Evolutionary conservation across 2,888 invertebrate species (phyloP), one percentile per base, ranked within the genome.

Genomic region (Pseudeuparius sepicola): DNA sequence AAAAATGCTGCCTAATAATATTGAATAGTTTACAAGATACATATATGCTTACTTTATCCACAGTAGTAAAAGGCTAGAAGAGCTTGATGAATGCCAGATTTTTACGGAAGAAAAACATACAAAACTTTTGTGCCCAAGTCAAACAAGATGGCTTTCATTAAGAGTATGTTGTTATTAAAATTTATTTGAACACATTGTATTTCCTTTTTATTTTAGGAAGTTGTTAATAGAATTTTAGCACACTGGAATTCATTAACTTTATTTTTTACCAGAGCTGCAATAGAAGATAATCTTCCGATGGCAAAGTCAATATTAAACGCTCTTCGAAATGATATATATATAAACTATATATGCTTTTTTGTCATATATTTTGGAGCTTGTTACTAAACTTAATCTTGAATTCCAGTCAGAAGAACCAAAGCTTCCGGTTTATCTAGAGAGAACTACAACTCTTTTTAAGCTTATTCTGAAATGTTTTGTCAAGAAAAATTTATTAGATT

Each of bases 111-210:
- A 40, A 13, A 31, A 45, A 31, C 40, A 39, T 3, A 40, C 44
- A 11, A 45, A 46, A 39, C 14, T 50, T 6, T 31, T 51, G n/a
- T 37, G 41, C 10, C 42, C 45, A 4, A 36, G 44, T n/a, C 46
- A 48, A 35, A 48, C 45, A 11, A 25, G 46, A 15, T 50, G 51
- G 49, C 33, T 49, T n/a, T 49, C 47, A 7, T 14, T 25, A 17
- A n/a, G 33, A 25, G 32, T 36, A 24, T 14, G 13, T n/a, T 11
- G 14, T 15, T 7, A 14, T 28, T 6, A 6, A 12, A 10, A 13
- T 28, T 15, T 6, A 6, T 10, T 9, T 11, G 5, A 7, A 28
- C 16, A 9, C 6, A 12, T 15, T 9, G 7, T 6, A 9, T 14
- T 6, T 9, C 13, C 14, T 9, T 11, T 7, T 28, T 15, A 28